A percentile compares a stretch with the other conserved stretches of the same genome.
These are phyloP conservation scores for Pasiphila rectangulata DNA, from an alignment of 2,888 invertebrate species.

Conservation along the genomic window DNA sequence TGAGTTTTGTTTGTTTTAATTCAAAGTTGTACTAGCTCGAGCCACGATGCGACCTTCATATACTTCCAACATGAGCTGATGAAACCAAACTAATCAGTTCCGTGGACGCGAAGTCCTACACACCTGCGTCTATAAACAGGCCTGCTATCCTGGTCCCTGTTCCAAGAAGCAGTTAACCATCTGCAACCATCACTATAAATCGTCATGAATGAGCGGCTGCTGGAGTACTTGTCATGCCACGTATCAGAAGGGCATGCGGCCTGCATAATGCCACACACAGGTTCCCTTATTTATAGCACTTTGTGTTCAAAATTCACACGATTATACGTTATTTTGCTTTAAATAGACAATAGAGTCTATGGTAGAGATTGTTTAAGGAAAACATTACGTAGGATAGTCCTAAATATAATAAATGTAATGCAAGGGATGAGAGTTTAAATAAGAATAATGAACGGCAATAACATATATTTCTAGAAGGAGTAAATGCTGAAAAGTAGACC, in stretches of 20 bases:
- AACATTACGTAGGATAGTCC: no score
- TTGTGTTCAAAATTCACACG: constrained; percentile 45
- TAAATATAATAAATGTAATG: no score
- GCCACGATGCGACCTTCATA: no score
- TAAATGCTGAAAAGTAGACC: no score
- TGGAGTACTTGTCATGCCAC: constrained; percentile 56
- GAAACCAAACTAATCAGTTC: no score
- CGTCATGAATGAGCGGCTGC: constrained; percentile 62
- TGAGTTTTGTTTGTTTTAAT: no score
- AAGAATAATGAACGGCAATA: no score
- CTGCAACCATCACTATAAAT: constrained; percentile 56
- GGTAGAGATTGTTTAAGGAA: neutral
- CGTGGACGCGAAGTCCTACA: no score
- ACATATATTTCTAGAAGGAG: no score
- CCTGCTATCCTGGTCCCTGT: constrained; percentile 27
- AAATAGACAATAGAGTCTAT: constrained; percentile 7
- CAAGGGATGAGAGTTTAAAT: no score
- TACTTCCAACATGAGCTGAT: no score
- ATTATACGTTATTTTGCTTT: constrained; percentile 24
- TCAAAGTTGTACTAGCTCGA: no score
- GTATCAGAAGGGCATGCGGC: constrained; percentile 40
- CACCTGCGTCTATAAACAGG: neutral
- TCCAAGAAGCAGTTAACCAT: constrained; percentile 50
- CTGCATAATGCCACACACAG: constrained; percentile 41
- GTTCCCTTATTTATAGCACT: constrained; percentile 51